These are phyloP conservation scores for Nebria salina DNA, from an alignment of 2,888 invertebrate species.

Conservation along the genomic window DNA sequence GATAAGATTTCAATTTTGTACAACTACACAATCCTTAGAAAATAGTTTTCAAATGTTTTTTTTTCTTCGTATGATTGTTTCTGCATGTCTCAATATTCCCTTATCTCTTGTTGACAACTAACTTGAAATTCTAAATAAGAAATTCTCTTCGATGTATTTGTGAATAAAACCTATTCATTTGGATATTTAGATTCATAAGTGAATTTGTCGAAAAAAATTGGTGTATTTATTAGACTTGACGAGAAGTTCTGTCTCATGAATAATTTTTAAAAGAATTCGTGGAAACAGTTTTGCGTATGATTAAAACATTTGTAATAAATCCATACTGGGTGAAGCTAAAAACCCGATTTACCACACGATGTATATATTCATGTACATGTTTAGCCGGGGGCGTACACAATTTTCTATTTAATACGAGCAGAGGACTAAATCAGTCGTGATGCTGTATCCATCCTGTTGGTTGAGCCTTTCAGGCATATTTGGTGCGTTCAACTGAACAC, in stretches of 20 bases:
- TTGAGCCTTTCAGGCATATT: constrained; percentile 38
- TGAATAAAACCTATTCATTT: too few species aligned
- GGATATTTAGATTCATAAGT: too few species aligned
- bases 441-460: constrained; percentile 28
- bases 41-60: not conserved
- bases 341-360: not conserved
- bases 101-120: too few species aligned
- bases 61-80: not conserved
- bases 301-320: not conserved
- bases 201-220: not conserved
- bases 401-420: constrained; percentile 42
- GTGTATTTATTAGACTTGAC: not conserved
- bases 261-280: not conserved
- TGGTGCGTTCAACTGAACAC: constrained; percentile 45
- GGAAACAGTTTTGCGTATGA: not conserved
- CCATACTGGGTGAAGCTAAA: not conserved
- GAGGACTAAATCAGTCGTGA: constrained; percentile 39
- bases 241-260: not conserved
- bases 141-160: too few species aligned
- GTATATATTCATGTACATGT: constrained; percentile 24
- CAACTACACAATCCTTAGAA: not conserved
- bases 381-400: constrained; percentile 40
- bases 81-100: not conserved
- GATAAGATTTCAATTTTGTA: not conserved
- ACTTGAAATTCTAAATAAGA: too few species aligned